Base-by-base conservation (phyloP, 2,797 vertebrate genomes). In the Peromyscus eremicus region DNA sequence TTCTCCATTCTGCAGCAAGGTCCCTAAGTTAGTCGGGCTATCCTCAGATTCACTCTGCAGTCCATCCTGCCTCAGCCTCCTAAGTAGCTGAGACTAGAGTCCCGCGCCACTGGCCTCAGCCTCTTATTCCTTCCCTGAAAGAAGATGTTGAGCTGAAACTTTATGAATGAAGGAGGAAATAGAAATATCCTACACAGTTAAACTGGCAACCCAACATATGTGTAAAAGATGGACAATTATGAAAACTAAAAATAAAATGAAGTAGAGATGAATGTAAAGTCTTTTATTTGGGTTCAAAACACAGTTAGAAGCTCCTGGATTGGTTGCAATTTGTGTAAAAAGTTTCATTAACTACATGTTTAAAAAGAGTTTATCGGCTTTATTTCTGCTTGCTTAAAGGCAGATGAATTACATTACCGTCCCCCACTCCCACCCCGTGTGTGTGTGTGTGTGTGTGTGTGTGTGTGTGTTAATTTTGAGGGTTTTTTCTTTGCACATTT, bases 231-330 rank as follows among this genome's bases (percentile, higher is more conserved):
- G 27, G 32, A 85, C 52, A 16, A n/a, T 88, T 71, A 81, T 73
- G 62, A 84, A 96, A 96, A 40, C 34, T 23, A 77, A 95, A 91
- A 91, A 66, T 43, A 71, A 93, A 90, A 73, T 25, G 64, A 68
- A 94, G 88, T 52, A 93, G 37, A 79, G 77, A 76, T 68, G n/a
- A 85, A 66, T 76, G 4, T 46, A 57, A 93, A 68, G 3, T 81
- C 23, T 27, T 85, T 90, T 76, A 46, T 64, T 94, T 57, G 64
- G 25, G 27, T 89, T 90, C 68, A 75, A 75, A 43, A 84, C 60
- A 82, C 32, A 80, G 32, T 77, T 11, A 43, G 34, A 79, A 46
- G 81, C 19, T 70, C 55, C 89, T 64, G 11, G 55, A 27, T 92
- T 82, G 29, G 86, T 8, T 87, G 73, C 10, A 70, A 52, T 91